phyloP scores from a whole-genome alignment of 2,888 invertebrate species.

The Morpho helenor region DNA sequence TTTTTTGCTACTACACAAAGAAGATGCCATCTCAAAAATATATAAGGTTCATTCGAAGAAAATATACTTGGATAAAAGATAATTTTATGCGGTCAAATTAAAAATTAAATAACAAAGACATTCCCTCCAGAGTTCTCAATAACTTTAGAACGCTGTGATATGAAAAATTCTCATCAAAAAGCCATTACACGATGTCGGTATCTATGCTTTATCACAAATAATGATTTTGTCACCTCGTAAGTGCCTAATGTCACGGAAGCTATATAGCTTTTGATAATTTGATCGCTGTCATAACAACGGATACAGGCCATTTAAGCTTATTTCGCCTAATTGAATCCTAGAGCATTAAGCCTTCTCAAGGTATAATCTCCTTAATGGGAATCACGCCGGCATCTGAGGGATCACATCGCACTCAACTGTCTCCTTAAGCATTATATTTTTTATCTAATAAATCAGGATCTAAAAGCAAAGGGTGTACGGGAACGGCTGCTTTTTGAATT shows the following conservation, averaged over 20 bases:
- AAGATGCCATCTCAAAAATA: too few relatives aligned
- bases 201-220: constrained; percentile 18
- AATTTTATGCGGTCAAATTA: too few relatives aligned
- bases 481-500: constrained; percentile 12
- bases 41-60: too few relatives aligned
- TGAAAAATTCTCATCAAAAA: constrained; percentile 2
- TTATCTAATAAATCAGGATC: constrained; percentile 40
- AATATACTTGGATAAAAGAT: too few relatives aligned
- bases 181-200: constrained; percentile 3
- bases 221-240: constrained; percentile 47
- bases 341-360: constrained; percentile 65
- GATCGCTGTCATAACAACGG: constrained; percentile 75
- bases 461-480: constrained; percentile 37
- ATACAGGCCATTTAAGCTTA: constrained; percentile 75
- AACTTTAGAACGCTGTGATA: neutral
- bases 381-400: constrained; percentile 69
- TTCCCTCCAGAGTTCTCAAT: too few relatives aligned
- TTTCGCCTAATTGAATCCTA: constrained; percentile 78
- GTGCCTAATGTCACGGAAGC: constrained; percentile 55
- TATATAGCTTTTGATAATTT: constrained; percentile 57
- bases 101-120: too few relatives aligned
- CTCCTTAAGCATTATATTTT: constrained; percentile 51
- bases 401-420: constrained; percentile 48
- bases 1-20: too few relatives aligned
- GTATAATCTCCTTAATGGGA: constrained; percentile 73